Evolutionary conservation across 2,113 vertebrate species (phyloP).

Genomic region (Centropristis striata): DNA sequence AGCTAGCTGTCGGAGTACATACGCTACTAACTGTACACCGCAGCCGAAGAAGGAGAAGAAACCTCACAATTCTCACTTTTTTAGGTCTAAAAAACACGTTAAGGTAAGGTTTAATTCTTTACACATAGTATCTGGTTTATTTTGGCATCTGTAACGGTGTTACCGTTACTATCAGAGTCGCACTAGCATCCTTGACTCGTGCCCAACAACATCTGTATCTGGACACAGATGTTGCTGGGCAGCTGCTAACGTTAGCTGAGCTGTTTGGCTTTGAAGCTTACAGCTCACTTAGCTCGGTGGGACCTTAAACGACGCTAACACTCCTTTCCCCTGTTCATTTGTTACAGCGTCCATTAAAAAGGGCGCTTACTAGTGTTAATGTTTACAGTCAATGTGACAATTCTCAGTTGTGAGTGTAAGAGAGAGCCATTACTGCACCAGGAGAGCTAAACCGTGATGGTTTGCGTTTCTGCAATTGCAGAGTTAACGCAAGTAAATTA

Average conservation of each 20-base stretch:
- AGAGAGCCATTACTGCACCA: background rate
- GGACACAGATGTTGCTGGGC: slow-evolving; percentile 67
- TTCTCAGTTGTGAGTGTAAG: background rate
- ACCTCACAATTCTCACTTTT: background rate
- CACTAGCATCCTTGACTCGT: slow-evolving; percentile 50
- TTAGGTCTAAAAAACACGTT: background rate
- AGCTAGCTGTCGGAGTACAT: slow-evolving; percentile 48
- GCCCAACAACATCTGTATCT: slow-evolving; percentile 72
- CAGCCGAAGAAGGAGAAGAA: slow-evolving; percentile 7
- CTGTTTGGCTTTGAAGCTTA: slow-evolving; percentile 23
- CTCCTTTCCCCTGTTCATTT: background rate
- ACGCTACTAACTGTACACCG: slow-evolving; percentile 5
- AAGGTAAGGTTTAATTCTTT: slow-evolving; percentile 47
- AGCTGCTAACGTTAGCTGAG: slow-evolving; percentile 74
- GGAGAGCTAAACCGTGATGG: background rate
- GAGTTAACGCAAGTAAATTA: background rate
- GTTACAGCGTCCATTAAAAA: background rate
- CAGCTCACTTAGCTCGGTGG: slow-evolving; percentile 37
- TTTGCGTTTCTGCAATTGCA: background rate
- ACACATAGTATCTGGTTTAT: background rate
- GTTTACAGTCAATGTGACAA: background rate
- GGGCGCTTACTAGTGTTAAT: background rate
- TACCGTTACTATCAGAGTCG: background rate
- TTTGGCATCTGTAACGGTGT: background rate
- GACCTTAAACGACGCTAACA: slow-evolving; percentile 1